Conservation (phyloP, 92 coral and sea anemone species). For the Parazoanthus atlanticus region DNA sequence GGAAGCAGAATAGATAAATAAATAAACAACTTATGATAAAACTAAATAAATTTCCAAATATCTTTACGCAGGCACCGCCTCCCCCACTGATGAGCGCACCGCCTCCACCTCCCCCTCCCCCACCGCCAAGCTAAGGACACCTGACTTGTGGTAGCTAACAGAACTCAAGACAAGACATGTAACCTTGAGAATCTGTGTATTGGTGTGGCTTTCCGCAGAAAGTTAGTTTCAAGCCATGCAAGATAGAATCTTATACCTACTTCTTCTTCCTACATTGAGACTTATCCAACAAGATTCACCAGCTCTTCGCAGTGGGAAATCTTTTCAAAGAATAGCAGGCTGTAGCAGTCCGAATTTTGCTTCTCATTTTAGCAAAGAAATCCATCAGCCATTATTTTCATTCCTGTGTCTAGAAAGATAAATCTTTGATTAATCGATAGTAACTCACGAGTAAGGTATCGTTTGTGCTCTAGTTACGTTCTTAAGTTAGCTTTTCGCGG, state of each 20-base stretch:
- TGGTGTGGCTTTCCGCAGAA: not conserved
- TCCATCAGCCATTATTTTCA: not conserved
- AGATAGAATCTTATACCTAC: not conserved
- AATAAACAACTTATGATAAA: no score
- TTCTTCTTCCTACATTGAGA: not conserved
- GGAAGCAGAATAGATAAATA: no score
- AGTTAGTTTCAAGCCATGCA: not conserved
- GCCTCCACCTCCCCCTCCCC: slow-evolving; percentile 97
- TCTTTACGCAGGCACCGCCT: slow-evolving; percentile 73
- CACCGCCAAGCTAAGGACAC: slow-evolving; percentile 71
- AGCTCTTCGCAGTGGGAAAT: not conserved
- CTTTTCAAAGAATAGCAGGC: not conserved
- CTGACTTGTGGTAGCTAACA: not conserved
- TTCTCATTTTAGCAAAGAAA: not conserved
- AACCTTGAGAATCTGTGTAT: not conserved
- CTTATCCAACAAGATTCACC: not conserved
- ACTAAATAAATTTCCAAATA: not conserved
- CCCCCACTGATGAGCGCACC: slow-evolving; percentile 83
- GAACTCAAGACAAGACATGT: not conserved
- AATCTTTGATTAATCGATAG: no score
- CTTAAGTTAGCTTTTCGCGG: not conserved
- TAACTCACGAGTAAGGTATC: no score
- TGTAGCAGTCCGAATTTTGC: not conserved
- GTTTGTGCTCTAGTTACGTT: not conserved
- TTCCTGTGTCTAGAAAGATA: not conserved